Conservation (phyloP, 2,888 invertebrate species). For the Cryptosula pallasiana region DNA sequence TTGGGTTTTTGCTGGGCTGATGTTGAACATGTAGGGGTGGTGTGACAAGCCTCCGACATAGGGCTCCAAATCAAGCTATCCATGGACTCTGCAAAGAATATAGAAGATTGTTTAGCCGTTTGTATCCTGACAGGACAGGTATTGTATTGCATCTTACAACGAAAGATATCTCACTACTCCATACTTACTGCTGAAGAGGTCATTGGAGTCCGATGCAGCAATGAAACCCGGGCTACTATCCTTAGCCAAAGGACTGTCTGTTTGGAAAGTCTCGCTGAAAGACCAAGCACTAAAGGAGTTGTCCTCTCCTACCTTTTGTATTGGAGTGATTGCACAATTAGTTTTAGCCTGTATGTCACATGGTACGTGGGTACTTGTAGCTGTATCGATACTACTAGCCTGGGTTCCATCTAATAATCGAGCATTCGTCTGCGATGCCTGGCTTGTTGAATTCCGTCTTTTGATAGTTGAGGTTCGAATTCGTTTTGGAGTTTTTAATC, state of each 20-base stretch:
- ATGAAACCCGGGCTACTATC: background rate
- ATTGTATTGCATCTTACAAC: too few relatives aligned
- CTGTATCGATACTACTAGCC: background rate
- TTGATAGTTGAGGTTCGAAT: slow-evolving; percentile 18
- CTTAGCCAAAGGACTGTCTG: too few relatives aligned
- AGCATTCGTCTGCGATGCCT: background rate
- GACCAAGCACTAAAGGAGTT: background rate
- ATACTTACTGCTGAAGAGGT: slow-evolving; percentile 18
- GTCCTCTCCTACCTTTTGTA: background rate
- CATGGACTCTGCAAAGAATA: slow-evolving; percentile 9
- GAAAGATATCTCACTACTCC: too few relatives aligned
- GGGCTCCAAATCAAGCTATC: slow-evolving; percentile 17
- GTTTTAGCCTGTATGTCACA: background rate
- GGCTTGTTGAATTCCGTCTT: background rate
- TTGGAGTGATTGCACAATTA: background rate
- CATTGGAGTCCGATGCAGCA: background rate
- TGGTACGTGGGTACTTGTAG: background rate
- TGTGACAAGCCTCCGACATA: background rate
- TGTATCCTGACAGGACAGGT: too few relatives aligned
- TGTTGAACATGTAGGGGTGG: background rate
- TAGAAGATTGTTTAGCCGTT: too few relatives aligned
- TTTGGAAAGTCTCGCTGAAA: background rate
- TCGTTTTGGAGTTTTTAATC: background rate
- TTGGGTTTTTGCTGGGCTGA: background rate
- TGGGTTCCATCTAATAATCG: too few relatives aligned